Evolutionary conservation across 2,888 invertebrate species (phyloP).

Genomic region (Pyrrhosoma nymphula): DNA sequence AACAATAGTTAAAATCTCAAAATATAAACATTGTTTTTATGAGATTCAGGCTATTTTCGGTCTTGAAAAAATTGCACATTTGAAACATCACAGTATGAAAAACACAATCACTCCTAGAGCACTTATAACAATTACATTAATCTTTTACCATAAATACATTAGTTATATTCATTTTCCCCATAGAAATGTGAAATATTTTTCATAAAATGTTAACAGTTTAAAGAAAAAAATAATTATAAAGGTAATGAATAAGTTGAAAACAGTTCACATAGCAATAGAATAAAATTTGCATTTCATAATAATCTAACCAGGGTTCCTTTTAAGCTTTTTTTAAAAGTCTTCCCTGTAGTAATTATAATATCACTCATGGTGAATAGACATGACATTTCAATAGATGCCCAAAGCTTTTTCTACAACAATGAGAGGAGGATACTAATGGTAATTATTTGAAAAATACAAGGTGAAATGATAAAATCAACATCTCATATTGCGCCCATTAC

Average conservation of each 20-base stretch:
- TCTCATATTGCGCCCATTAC: not conserved
- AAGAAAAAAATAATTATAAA: not conserved
- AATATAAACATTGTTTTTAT: not conserved
- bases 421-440: not conserved
- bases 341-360: not conserved
- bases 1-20: not conserved
- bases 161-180: not conserved
- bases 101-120: not conserved
- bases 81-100: not conserved
- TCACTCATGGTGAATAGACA: no score
- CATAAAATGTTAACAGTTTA: not conserved
- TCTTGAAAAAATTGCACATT: not conserved
- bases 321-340: not conserved
- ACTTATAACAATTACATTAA: not conserved
- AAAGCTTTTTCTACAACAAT: no score
- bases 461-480: not conserved
- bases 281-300: not conserved
- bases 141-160: conserved; percentile 2
- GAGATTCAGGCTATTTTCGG: not conserved
- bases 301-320: not conserved
- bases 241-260: not conserved
- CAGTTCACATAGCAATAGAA: not conserved
- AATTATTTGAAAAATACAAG: not conserved
- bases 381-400: no score
- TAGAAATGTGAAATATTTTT: not conserved